Evolutionary conservation across 2,113 vertebrate species (phyloP).

Genomic region (Orcinus orca): DNA sequence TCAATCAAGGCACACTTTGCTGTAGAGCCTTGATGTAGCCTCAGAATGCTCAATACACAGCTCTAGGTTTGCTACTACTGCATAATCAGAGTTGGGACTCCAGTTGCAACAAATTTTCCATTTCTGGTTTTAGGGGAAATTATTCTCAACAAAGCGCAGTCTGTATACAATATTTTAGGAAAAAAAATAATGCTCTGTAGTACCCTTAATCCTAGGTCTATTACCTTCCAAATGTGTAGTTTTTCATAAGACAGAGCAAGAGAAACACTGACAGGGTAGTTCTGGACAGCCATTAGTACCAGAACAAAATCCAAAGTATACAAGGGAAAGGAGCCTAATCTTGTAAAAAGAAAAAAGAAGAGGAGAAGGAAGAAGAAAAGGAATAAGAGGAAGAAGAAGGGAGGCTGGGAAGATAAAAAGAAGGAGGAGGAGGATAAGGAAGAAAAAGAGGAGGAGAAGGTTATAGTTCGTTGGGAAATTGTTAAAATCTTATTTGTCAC

Average conservation of each 20-base stretch:
- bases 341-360: conserved; percentile 36
- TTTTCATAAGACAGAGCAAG: conserved; percentile 20
- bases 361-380: conserved; percentile 65
- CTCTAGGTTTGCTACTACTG: neutral
- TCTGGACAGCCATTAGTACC: neutral
- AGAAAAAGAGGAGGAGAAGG: conserved; percentile 52
- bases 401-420: neutral
- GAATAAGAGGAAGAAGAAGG: neutral
- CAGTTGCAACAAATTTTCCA: neutral
- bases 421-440: conserved; percentile 73
- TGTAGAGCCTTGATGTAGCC: neutral
- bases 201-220: conserved; percentile 24
- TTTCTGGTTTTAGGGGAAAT: conserved; percentile 10
- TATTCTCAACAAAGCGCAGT: conserved; percentile 27
- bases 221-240: neutral
- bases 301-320: neutral
- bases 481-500: neutral
- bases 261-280: neutral
- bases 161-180: neutral
- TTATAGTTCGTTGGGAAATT: neutral
- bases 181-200: neutral
- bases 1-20: conserved; percentile 15
- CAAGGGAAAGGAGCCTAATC: neutral
- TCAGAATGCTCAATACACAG: neutral
- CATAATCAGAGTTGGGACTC: neutral